Conservation (phyloP, 2,113 vertebrate genomes). For the Platichthys flesus region DNA sequence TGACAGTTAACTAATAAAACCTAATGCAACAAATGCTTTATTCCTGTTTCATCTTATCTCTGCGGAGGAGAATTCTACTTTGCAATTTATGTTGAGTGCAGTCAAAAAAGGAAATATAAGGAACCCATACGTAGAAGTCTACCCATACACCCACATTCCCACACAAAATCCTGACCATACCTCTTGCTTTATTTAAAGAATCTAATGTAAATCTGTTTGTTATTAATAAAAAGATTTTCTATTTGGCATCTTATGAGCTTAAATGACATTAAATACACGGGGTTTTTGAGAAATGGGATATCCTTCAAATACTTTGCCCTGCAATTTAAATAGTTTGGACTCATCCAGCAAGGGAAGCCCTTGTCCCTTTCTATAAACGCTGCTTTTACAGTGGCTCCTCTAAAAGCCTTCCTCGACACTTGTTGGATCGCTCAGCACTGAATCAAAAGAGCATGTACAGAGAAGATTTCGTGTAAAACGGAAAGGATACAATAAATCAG, state of each 20-base stretch:
- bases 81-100: too few relatives aligned
- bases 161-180: neutral
- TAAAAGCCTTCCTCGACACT: conserved; percentile 40
- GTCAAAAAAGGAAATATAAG: too few relatives aligned
- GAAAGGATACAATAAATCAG: conserved; percentile 67
- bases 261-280: neutral
- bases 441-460: conserved; percentile 54
- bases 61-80: too few relatives aligned
- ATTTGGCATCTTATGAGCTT: neutral
- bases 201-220: neutral
- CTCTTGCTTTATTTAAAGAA: too few relatives aligned
- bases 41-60: too few relatives aligned
- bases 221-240: neutral
- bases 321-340: conserved; percentile 18
- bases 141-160: too few relatives aligned
- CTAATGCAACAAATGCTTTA: too few relatives aligned
- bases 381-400: conserved; percentile 20
- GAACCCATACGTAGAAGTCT: too few relatives aligned
- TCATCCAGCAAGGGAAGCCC: conserved; percentile 1
- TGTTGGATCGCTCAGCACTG: conserved; percentile 29
- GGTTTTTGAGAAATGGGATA: neutral
- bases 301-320: neutral
- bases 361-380: conserved; percentile 28
- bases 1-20: neutral
- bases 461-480: conserved; percentile 53